Evolutionary conservation across 2,797 vertebrate genomes (phyloP).

Genomic region (Etheostoma perlongum): DNA sequence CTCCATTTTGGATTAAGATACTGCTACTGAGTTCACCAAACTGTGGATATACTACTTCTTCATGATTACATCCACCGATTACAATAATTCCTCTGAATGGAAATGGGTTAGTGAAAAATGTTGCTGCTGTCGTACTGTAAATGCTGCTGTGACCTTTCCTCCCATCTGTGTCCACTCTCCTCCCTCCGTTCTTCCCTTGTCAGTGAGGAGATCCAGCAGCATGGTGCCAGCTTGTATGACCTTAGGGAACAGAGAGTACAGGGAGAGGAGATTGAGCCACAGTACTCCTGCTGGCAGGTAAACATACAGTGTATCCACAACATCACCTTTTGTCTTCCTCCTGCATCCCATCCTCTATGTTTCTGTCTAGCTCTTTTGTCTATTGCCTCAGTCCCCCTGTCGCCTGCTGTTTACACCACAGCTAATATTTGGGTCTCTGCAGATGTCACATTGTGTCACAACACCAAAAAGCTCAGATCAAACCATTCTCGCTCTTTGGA

Average conservation of each 20-base stretch:
- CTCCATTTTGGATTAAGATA: background rate
- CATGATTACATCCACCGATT: background rate
- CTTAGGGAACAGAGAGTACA: constrained; percentile 42
- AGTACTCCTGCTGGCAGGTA: constrained; percentile 60
- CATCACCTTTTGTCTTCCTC: constrained; percentile 47
- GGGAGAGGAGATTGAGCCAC: constrained; percentile 52
- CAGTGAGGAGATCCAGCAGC: constrained; percentile 43
- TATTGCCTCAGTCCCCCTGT: constrained; percentile 37
- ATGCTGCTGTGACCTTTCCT: constrained; percentile 33
- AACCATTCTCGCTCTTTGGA: constrained; percentile 38
- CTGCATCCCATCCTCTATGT: constrained; percentile 1
- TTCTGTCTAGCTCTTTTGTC: constrained; percentile 36
- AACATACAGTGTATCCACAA: constrained; percentile 57
- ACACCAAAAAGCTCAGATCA: constrained; percentile 53
- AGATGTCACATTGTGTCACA: constrained; percentile 65
- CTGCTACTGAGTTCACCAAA: background rate
- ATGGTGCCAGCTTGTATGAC: constrained; percentile 49
- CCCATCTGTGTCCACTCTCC: constrained; percentile 22
- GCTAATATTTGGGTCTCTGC: constrained; percentile 65
- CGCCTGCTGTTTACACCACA: constrained; percentile 49
- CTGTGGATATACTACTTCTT: background rate
- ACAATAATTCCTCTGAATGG: background rate
- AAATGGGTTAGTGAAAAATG: background rate
- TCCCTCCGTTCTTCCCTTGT: constrained; percentile 20
- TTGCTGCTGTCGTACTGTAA: background rate